A percentile compares a stretch with the other conserved stretches of the same genome.
These are phyloP conservation scores for Pedetes capensis DNA, from an alignment of 2,113 vertebrate species.

Conservation along the genomic window DNA sequence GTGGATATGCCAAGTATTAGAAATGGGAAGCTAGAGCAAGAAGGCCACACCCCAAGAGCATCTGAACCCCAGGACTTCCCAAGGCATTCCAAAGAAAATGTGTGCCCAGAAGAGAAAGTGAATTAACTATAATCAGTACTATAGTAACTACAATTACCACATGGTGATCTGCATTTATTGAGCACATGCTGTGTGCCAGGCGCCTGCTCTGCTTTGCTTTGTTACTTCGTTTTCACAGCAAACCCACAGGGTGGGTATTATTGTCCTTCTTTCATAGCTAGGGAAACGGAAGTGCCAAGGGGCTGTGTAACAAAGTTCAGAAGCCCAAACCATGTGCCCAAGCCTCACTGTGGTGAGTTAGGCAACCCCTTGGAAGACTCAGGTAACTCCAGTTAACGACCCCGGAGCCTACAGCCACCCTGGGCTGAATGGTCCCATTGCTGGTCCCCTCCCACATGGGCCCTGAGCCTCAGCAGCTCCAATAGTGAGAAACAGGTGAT, in stretches of 20 bases:
- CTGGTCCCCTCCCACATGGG: neutral
- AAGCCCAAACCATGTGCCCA: accelerated
- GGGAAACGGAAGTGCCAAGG: neutral
- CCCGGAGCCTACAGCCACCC: accelerated
- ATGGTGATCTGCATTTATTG: neutral
- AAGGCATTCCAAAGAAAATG: neutral
- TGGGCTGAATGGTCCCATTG: neutral
- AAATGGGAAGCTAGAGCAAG: neutral
- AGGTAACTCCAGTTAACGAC: neutral
- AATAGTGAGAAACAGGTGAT: neutral
- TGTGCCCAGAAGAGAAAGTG: neutral
- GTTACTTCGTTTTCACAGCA: neutral
- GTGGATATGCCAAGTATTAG: neutral
- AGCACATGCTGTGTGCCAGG: neutral
- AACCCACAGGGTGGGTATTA: neutral
- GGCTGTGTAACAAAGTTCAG: neutral
- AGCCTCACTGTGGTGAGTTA: accelerated
- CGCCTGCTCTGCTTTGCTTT: neutral
- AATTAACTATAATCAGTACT: neutral
- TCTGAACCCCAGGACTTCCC: neutral
- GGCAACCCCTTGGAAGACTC: neutral
- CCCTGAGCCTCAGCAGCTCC: neutral
- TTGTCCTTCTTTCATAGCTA: neutral
- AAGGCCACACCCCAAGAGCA: no score
- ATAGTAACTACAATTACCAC: neutral